These are phyloP conservation scores for Sciurus carolinensis DNA, from an alignment of 2,797 vertebrate genomes.

Conservation along the genomic window DNA sequence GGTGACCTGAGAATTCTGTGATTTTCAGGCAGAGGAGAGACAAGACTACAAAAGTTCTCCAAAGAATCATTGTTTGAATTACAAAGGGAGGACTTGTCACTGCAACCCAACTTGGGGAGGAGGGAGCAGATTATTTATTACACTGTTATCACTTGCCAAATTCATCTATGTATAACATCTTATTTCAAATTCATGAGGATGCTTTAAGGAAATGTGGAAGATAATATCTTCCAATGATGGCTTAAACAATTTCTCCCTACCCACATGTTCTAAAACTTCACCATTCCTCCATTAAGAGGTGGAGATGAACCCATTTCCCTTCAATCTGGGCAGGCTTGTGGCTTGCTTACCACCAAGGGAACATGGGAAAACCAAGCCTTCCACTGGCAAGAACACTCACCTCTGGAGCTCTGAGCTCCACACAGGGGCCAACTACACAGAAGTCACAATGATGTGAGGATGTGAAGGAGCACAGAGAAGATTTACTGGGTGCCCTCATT, in stretches of 20 bases:
- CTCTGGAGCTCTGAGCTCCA: not conserved
- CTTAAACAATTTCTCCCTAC: not conserved
- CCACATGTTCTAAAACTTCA: not conserved
- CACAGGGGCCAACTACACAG: too few species aligned
- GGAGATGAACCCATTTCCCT: not conserved
- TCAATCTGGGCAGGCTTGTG: not conserved
- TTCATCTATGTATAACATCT: not conserved
- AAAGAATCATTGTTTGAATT: not conserved
- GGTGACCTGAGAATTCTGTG: not conserved
- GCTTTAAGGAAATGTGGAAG: not conserved
- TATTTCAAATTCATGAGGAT: not conserved
- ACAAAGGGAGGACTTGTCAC: not conserved
- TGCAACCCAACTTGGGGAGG: not conserved
- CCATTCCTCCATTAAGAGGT: not conserved
- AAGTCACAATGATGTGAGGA: not conserved
- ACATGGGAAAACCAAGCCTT: not conserved
- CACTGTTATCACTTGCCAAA: not conserved
- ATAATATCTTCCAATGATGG: not conserved
- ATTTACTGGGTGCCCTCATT: not conserved
- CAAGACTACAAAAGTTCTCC: not conserved
- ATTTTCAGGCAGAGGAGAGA: not conserved
- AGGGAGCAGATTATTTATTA: not conserved
- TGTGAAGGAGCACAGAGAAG: not conserved
- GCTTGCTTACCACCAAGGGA: not conserved
- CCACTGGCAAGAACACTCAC: too few species aligned